Evolutionary conservation across 2,888 invertebrate species (phyloP).

Genomic region (Pandemis corylana): DNA sequence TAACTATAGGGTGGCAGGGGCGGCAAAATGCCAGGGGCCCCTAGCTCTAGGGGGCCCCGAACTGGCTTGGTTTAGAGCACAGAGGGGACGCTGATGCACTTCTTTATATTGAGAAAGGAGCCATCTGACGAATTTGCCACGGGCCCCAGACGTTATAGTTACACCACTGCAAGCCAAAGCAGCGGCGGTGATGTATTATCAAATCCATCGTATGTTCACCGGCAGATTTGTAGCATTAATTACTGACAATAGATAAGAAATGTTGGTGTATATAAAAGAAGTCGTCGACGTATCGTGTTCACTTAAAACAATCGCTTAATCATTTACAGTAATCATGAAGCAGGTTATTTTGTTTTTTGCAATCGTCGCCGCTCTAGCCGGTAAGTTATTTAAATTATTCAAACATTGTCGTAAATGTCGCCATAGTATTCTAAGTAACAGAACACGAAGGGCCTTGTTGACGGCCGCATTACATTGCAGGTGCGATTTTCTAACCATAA

Average conservation of each 20-base stretch:
- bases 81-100: too few relatives aligned
- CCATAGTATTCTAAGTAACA: too few relatives aligned
- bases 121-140: too few relatives aligned
- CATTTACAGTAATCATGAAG: constrained; percentile 2
- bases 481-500: too few relatives aligned
- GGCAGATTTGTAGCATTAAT: not conserved
- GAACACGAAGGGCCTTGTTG: too few relatives aligned
- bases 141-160: too few relatives aligned
- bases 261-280: not conserved
- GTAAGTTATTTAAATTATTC: not conserved
- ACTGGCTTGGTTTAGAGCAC: too few relatives aligned
- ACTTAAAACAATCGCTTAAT: not conserved
- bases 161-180: not conserved
- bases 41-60: too few relatives aligned
- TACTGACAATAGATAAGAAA: not conserved
- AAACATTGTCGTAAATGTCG: not conserved
- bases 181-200: not conserved
- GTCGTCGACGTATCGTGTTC: not conserved
- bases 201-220: not conserved
- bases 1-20: too few relatives aligned
- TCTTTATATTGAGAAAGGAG: too few relatives aligned
- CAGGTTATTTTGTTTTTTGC: not conserved
- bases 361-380: not conserved
- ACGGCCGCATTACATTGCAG: too few relatives aligned
- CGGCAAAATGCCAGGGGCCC: too few relatives aligned